Percentiles rank a stretch among this genome's conserved stretches.
These are phyloP conservation scores for Drosophila nasuta DNA, from an alignment of 1,140 invertebrate species.

Conservation along the genomic window DNA sequence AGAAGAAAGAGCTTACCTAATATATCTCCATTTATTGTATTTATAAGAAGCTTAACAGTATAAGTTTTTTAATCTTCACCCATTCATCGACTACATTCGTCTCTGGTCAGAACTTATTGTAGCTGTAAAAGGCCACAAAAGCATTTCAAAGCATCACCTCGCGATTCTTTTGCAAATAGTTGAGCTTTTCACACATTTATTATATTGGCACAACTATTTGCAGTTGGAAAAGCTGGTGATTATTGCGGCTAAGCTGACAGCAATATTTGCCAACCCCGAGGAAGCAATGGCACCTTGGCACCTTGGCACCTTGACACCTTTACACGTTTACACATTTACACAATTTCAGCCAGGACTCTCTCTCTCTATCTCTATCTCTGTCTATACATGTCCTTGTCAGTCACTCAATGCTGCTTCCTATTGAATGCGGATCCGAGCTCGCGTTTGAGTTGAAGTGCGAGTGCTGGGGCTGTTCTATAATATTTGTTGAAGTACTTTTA, in stretches of 20 bases:
- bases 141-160: neutral
- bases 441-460: conserved; percentile 11
- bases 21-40: neutral
- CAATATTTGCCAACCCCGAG: conserved; percentile 20
- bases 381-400: neutral
- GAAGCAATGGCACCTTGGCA: conserved; percentile 1
- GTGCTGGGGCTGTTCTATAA: conserved; percentile 33
- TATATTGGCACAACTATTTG: conserved; percentile 44
- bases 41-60: neutral
- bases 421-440: conserved; percentile 15
- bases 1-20: too few species aligned
- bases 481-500: conserved; percentile 75
- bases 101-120: too few species aligned
- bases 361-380: too few species aligned
- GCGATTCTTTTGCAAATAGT: conserved; percentile 10
- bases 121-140: neutral
- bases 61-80: neutral
- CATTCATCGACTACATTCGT: neutral
- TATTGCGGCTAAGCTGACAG: conserved; percentile 58
- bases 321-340: conserved; percentile 1
- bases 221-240: conserved; percentile 27
- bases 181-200: conserved; percentile 22
- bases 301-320: conserved; percentile 11
- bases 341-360: neutral
- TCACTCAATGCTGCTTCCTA: conserved; percentile 16